Evolutionary conservation across 2,888 invertebrate genomes (phyloP).

Genomic region (Drosophila koepferae): DNA sequence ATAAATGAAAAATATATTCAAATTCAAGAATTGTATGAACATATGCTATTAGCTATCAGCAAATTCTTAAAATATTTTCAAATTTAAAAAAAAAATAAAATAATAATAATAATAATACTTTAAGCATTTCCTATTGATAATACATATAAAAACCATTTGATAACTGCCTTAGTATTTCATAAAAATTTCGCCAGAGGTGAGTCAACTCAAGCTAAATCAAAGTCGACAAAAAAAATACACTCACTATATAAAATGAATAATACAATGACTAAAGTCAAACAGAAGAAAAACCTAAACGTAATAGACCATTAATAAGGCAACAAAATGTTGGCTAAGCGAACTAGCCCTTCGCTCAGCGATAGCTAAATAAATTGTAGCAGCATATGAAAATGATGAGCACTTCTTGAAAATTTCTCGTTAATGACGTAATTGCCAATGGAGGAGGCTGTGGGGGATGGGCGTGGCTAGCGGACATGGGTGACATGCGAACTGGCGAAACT

Average conservation of each 20-base stretch:
- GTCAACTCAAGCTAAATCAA: neutral
- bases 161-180: neutral
- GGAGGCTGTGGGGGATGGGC: neutral
- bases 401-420: constrained; percentile 73
- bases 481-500: constrained; percentile 42
- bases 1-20: neutral
- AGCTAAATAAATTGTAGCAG: constrained; percentile 22
- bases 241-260: neutral
- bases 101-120: neutral
- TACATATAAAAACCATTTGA: neutral
- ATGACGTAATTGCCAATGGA: constrained; percentile 70
- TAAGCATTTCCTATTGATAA: neutral
- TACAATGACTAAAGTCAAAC: constrained; percentile 2
- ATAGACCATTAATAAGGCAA: too few relatives aligned
- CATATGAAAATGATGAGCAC: constrained; percentile 63
- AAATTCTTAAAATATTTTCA: neutral
- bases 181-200: neutral
- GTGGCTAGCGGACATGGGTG: constrained; percentile 2
- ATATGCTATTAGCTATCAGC: neutral
- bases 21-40: neutral
- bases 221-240: neutral
- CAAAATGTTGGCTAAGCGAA: neutral
- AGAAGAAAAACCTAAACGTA: neutral
- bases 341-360: neutral
- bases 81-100: neutral